These are phyloP conservation scores for Adela reaumurella DNA, from an alignment of 2,888 invertebrate genomes.

Conservation along the genomic window DNA sequence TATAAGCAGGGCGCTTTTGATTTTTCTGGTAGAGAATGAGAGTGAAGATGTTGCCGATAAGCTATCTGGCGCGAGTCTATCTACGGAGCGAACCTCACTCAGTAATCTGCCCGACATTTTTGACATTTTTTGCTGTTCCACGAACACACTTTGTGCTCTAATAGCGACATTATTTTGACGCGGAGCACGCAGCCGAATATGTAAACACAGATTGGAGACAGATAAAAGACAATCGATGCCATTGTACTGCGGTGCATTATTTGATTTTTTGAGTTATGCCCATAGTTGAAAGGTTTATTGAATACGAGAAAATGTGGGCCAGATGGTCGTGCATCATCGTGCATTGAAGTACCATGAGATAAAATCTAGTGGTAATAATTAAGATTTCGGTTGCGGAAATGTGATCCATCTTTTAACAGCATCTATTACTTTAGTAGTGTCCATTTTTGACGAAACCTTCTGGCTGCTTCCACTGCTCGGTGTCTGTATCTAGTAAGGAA, in stretches of 20 bases:
- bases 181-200: conserved; percentile 42
- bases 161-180: conserved; percentile 57
- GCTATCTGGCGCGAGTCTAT: conserved; percentile 50
- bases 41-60: conserved; percentile 48
- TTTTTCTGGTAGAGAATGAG: conserved; percentile 52
- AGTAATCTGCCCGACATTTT: conserved; percentile 47
- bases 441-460: too few relatives aligned
- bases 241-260: neutral
- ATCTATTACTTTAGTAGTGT: too few relatives aligned
- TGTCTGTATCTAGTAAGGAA: too few relatives aligned
- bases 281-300: neutral
- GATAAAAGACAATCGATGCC: conserved; percentile 46
- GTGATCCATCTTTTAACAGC: too few relatives aligned
- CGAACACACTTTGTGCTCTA: conserved; percentile 45
- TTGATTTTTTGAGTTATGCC: neutral
- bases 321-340: neutral
- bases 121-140: conserved; percentile 47
- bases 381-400: neutral
- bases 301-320: neutral
- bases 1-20: conserved; percentile 53
- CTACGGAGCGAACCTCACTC: conserved; percentile 50
- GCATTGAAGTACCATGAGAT: neutral
- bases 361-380: neutral
- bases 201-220: conserved; percentile 51
- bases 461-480: too few relatives aligned